Evolutionary conservation across 2,888 invertebrate species (phyloP).

Genomic region (Drosophila vallismaia): DNA sequence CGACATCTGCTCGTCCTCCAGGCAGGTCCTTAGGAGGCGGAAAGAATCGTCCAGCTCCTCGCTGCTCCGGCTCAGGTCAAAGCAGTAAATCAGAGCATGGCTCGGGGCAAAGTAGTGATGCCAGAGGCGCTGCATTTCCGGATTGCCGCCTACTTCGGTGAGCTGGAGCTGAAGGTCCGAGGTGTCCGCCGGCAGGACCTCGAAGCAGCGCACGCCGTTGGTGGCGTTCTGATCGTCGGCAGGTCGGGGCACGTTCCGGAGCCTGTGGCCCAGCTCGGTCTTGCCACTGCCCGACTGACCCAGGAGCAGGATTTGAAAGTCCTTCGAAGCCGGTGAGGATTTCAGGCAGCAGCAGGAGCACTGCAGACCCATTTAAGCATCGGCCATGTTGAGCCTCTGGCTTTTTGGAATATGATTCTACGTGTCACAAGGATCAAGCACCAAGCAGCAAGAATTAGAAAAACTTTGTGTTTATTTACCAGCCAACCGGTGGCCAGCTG

Average conservation of each 20-base stretch:
- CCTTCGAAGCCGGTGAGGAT: slow-evolving; percentile 2
- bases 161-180: slow-evolving; percentile 42
- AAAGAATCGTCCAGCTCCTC: slow-evolving; percentile 63
- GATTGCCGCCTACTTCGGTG: slow-evolving; percentile 82
- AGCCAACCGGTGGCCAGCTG: slow-evolving; percentile 35
- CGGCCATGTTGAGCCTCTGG: slow-evolving; percentile 11
- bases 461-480: slow-evolving; percentile 37
- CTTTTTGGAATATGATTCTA: neutral
- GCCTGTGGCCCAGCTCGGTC: slow-evolving; percentile 79
- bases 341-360: slow-evolving; percentile 33
- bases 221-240: slow-evolving; percentile 67
- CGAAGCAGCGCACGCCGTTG: slow-evolving; percentile 80
- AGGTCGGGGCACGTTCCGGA: slow-evolving; percentile 61
- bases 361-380: slow-evolving; percentile 60
- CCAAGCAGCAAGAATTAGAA: neutral
- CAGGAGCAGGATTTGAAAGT: slow-evolving; percentile 77
- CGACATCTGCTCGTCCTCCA: slow-evolving; percentile 67
- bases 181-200: slow-evolving; percentile 14
- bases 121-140: slow-evolving; percentile 82
- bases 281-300: slow-evolving; percentile 80
- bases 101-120: slow-evolving; percentile 76
- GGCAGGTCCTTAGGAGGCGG: slow-evolving; percentile 55
- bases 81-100: slow-evolving; percentile 76
- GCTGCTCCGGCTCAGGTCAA: slow-evolving; percentile 70
- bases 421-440: neutral